Evolutionary conservation across 2,797 vertebrate genomes (phyloP).

Genomic region (Hybognathus amarus): DNA sequence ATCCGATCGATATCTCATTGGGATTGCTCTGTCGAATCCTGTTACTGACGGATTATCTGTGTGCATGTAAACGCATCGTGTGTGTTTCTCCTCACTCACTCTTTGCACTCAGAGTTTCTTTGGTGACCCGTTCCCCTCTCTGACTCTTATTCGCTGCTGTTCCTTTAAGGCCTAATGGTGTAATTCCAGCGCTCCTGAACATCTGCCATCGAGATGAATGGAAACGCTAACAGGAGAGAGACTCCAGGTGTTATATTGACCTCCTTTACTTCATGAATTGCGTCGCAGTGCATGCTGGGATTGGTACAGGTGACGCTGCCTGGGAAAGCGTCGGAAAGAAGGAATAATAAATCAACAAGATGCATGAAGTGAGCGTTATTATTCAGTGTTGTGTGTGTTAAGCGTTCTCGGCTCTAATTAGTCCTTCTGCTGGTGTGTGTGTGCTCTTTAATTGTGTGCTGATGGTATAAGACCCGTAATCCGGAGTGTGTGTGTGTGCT

Average conservation of each 20-base stretch:
- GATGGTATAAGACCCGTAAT: background rate
- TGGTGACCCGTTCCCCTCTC: background rate
- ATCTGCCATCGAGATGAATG: slow-evolving; percentile 13
- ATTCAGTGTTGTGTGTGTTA: background rate
- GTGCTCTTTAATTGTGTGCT: slow-evolving; percentile 2
- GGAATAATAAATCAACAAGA: background rate
- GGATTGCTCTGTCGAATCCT: too few species aligned
- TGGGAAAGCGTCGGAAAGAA: background rate
- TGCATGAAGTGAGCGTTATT: background rate
- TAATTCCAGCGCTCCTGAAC: background rate
- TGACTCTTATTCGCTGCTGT: background rate
- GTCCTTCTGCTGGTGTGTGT: background rate
- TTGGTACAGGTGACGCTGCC: background rate
- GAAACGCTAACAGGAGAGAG: background rate
- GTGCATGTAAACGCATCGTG: too few species aligned
- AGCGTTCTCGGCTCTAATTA: background rate
- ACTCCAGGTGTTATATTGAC: background rate
- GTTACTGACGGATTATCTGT: too few species aligned
- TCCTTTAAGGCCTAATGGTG: background rate
- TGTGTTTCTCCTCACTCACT: too few species aligned
- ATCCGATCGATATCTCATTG: too few species aligned
- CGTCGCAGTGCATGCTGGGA: background rate
- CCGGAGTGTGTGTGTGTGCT: too few species aligned
- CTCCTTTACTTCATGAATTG: background rate
- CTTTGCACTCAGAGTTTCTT: too few species aligned